Base-by-base conservation (phyloP, 2,113 vertebrate species). In the Epinephelus moara region DNA sequence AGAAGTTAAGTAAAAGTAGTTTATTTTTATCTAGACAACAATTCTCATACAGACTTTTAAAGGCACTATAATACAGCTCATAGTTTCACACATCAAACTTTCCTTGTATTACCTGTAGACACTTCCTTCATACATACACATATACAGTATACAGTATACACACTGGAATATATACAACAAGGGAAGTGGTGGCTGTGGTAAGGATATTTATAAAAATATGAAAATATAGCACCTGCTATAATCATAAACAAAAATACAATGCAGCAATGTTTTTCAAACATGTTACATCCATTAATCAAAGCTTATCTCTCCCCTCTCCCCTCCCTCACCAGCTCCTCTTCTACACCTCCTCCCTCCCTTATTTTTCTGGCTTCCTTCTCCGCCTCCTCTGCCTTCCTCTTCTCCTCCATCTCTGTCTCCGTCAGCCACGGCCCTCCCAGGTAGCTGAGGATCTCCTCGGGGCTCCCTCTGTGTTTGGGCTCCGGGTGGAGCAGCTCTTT, bases 391-490 rank as follows among this genome's bases (percentile, higher is more conserved):
- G 87, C 92, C 73, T 89, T 95, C 85, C 82, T 94, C 76, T 63
- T 87, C 84, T 96, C 92, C 84, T 95, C 90, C 52, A 72, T 66
- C 81, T 94, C 94, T 1, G 93, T 96, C 89, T 94, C 90, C 42
- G 83, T 86, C 72, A 95, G 90, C 95, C 95, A 96, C 1, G 95
- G 91, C 18, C 94, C 95, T 5, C 95, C 94, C 23, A 96, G 92
- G 86, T 96, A 94, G 66, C 95, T 95, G 23, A 97, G 94, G 70
- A 97, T 94, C 83, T 97, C 96, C 10, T 96, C 94, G 0, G 97
- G 94, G 4, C 86, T 94, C 10, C 96, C 96, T 18, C 97, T 96
- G 4, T 81, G 93, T 17, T 93, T 70, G 0, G 97, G 96, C 19
- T 96, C 90, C 1, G 97, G 95, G 17, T 95, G 91, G 64, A 99